phyloP scores from a whole-genome alignment of 1,140 invertebrate genomes.

The Penaeus indicus region DNA sequence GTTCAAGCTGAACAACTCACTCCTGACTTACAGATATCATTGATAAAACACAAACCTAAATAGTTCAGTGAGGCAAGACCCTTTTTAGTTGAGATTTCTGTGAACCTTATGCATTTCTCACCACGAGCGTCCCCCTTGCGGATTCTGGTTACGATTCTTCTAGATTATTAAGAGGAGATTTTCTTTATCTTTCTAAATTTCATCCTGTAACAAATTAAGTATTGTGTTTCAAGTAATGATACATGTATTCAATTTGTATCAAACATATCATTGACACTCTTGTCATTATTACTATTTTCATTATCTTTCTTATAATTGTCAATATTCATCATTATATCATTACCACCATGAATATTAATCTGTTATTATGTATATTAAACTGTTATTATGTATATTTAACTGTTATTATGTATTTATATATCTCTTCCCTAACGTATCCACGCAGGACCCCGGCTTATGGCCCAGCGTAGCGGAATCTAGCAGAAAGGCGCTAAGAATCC shows the following conservation, averaged over 20 bases:
- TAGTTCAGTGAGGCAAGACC: background rate
- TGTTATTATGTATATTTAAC: conserved; percentile 22
- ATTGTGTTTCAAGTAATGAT: background rate
- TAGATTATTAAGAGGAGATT: no score
- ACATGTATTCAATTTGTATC: background rate
- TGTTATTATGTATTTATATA: conserved; percentile 11
- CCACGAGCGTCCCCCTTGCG: no score
- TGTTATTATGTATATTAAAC: conserved; percentile 19
- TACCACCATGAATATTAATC: background rate
- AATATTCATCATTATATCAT: background rate
- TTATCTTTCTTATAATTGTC: background rate
- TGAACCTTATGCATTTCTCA: no score
- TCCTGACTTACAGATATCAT: background rate
- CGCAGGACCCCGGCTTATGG: conserved; percentile 68
- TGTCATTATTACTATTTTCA: background rate
- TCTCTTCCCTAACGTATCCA: conserved; percentile 36
- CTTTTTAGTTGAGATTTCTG: no score
- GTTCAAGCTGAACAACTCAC: background rate
- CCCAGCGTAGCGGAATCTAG: conserved; percentile 67
- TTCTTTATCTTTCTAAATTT: no score
- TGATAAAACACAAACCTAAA: background rate
- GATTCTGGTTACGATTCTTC: no score
- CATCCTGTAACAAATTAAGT: no score
- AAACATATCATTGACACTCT: background rate
- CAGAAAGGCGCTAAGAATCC: conserved; percentile 68